Evolutionary conservation across 2,113 vertebrate genomes (phyloP).

Genomic region (Eurystomus gularis): DNA sequence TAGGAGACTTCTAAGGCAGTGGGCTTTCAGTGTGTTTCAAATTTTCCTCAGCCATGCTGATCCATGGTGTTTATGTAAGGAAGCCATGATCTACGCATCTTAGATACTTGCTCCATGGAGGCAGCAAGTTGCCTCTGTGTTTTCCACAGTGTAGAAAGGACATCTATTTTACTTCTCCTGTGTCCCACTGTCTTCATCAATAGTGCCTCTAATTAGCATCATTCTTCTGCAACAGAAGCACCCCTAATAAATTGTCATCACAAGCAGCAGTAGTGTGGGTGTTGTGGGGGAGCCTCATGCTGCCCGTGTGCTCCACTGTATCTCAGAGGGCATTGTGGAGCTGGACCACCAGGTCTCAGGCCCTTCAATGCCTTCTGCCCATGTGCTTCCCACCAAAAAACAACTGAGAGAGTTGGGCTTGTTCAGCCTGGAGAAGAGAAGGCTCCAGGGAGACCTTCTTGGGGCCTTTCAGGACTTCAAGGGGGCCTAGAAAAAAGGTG

Average conservation of each 20-base stretch:
- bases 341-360: background rate
- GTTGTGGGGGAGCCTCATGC: background rate
- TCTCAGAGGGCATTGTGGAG: background rate
- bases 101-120: background rate
- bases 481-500: too few species aligned
- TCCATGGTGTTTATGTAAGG: background rate
- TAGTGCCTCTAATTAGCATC: background rate
- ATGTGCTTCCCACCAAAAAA: background rate
- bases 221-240: background rate
- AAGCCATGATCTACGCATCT: background rate
- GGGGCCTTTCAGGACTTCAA: too few species aligned
- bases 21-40: background rate
- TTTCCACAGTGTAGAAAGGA: background rate
- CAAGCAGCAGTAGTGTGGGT: fast-evolving
- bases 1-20: background rate
- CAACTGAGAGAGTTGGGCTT: too few species aligned
- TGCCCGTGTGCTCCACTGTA: fast-evolving
- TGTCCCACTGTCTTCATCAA: background rate
- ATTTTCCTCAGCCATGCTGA: background rate
- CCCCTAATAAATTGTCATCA: background rate
- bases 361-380: background rate
- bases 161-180: background rate
- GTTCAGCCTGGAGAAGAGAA: too few species aligned
- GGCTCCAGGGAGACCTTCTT: too few species aligned
- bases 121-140: background rate